These are phyloP conservation scores for Plodia interpunctella DNA, from an alignment of 1,140 invertebrate species.

Conservation along the genomic window DNA sequence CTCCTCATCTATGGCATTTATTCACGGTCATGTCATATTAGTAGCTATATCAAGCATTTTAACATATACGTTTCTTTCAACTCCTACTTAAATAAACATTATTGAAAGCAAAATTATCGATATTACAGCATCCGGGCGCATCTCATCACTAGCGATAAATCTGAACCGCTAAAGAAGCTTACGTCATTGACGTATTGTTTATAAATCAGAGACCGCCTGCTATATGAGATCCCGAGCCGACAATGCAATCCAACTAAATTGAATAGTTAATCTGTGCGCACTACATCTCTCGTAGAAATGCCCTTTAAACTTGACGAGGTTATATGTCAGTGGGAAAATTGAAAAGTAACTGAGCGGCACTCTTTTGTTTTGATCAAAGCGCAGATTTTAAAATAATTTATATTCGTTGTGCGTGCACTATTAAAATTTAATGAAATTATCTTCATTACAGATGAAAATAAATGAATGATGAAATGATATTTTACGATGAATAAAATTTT, in stretches of 20 bases:
- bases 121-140: constrained; percentile 12
- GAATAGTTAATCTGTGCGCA: background rate
- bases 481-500: too few relatives aligned
- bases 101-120: constrained; percentile 25
- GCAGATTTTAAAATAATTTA: background rate
- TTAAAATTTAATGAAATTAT: too few relatives aligned
- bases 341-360: constrained; percentile 11
- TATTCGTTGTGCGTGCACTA: too few relatives aligned
- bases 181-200: constrained; percentile 75
- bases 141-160: constrained; percentile 67
- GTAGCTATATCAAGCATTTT: too few relatives aligned
- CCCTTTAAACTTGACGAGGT: background rate
- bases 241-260: constrained; percentile 16
- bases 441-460: too few relatives aligned
- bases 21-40: too few relatives aligned
- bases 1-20: too few relatives aligned
- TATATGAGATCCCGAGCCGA: constrained; percentile 17
- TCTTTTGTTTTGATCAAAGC: constrained; percentile 14
- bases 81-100: too few relatives aligned
- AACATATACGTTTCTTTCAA: too few relatives aligned
- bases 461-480: too few relatives aligned
- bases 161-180: constrained; percentile 73
- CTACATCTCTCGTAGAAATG: background rate
- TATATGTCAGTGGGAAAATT: constrained; percentile 13
- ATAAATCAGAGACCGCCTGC: constrained; percentile 63